phyloP scores from a whole-genome alignment of 1,140 invertebrate genomes.

The Tribolium castaneum region DNA sequence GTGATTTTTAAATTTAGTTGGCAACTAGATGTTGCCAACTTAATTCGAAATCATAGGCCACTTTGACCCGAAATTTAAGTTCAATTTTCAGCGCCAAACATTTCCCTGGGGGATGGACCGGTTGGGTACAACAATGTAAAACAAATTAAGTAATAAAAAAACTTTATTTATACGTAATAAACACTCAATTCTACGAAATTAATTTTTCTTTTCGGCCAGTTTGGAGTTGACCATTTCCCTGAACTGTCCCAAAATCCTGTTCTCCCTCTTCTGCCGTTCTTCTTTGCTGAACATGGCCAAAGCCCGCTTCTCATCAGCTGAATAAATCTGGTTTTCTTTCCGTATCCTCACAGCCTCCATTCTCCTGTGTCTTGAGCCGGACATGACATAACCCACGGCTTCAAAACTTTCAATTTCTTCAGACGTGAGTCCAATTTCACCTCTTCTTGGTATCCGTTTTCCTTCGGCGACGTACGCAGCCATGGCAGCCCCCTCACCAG shows the following conservation, averaged over 20 bases:
- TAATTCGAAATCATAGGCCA: too few species aligned
- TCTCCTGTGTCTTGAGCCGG: slow-evolving; percentile 96
- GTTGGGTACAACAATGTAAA: neutral
- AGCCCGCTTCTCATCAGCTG: slow-evolving; percentile 98
- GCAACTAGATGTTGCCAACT: too few species aligned
- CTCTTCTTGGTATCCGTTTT: slow-evolving; percentile 96
- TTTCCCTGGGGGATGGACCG: slow-evolving; percentile 28
- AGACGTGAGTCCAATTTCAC: slow-evolving; percentile 98
- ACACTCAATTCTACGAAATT: slow-evolving; percentile 36
- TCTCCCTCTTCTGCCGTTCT: slow-evolving; percentile 95
- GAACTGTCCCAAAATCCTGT: slow-evolving; percentile 95
- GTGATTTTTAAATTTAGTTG: neutral
- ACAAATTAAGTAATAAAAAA: neutral
- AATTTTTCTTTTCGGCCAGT: slow-evolving; percentile 68
- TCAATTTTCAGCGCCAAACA: slow-evolving; percentile 20
- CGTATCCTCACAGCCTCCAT: slow-evolving; percentile 99
- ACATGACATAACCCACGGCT: slow-evolving; percentile 98
- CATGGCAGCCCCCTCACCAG: slow-evolving; percentile 98
- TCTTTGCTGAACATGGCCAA: slow-evolving; percentile 98
- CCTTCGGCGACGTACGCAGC: slow-evolving; percentile 98
- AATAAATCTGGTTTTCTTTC: slow-evolving; percentile 99
- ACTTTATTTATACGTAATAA: neutral
- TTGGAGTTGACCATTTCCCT: slow-evolving; percentile 88
- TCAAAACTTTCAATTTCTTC: slow-evolving; percentile 96
- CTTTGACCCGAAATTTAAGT: neutral